Percentiles rank a stretch among this genome's conserved stretches.
Evolutionary conservation across 2,113 vertebrate species (phyloP).

Genomic region (Pagrus major): DNA sequence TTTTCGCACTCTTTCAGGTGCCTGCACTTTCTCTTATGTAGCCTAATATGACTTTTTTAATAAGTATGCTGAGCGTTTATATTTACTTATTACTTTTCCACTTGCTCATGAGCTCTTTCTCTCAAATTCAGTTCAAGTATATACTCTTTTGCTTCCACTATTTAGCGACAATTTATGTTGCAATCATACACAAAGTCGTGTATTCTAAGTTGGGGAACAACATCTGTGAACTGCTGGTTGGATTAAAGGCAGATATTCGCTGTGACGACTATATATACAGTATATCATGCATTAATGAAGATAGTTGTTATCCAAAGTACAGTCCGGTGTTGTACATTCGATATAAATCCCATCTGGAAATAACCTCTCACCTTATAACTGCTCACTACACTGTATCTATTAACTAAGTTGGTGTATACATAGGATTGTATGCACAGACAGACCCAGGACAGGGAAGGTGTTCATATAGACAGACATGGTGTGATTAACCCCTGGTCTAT

Average conservation of each 20-base stretch:
- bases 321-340: slow-evolving; percentile 61
- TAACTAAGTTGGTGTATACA: slow-evolving; percentile 53
- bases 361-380: slow-evolving; percentile 49
- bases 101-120: slow-evolving; percentile 41
- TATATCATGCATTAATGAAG: slow-evolving; percentile 64
- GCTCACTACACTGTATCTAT: slow-evolving; percentile 54
- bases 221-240: slow-evolving; percentile 53
- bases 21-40: slow-evolving; percentile 80
- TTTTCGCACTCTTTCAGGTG: slow-evolving; percentile 71
- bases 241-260: slow-evolving; percentile 58
- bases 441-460: slow-evolving; percentile 25
- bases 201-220: slow-evolving; percentile 48
- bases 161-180: slow-evolving; percentile 40
- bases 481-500: slow-evolving; percentile 66
- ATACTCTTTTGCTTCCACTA: slow-evolving; percentile 50
- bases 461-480: slow-evolving; percentile 52
- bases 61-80: slow-evolving; percentile 54
- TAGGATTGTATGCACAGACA: slow-evolving; percentile 40
- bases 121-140: slow-evolving; percentile 47
- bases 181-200: slow-evolving; percentile 38
- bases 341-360: slow-evolving; percentile 32
- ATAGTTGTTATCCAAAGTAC: slow-evolving; percentile 67
- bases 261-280: slow-evolving; percentile 47
- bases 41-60: slow-evolving; percentile 63
- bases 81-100: slow-evolving; percentile 40